phyloP scores from a whole-genome alignment of 2,797 vertebrate genomes.

The Acanthopagrus latus region DNA sequence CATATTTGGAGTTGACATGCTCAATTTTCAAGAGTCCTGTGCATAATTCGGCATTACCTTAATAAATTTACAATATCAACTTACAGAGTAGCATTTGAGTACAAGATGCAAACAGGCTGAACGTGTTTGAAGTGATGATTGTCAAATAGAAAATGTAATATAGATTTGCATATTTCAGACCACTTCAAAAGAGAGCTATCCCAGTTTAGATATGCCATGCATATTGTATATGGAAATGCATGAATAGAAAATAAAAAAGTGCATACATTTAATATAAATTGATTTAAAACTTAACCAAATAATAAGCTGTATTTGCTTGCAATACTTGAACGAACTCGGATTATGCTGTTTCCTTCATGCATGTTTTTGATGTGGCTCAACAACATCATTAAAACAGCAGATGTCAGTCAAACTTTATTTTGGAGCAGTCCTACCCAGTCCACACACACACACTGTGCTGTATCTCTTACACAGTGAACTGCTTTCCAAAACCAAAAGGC shows the following conservation, averaged over 20 bases:
- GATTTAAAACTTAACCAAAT: too few species aligned
- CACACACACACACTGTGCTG: not conserved
- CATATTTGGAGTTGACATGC: not conserved
- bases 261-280: not conserved
- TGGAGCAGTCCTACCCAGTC: not conserved
- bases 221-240: not conserved
- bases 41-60: slow-evolving; percentile 23
- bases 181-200: not conserved
- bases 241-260: not conserved
- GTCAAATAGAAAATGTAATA: not conserved
- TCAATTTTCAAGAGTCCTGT: slow-evolving; percentile 1
- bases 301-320: not conserved
- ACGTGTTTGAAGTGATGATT: not conserved
- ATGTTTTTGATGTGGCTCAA: not conserved
- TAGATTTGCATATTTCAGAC: not conserved
- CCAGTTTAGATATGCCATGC: not conserved
- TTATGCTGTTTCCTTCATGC: not conserved
- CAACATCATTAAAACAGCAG: slow-evolving; percentile 48
- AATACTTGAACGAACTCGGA: not conserved
- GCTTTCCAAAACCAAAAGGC: not conserved
- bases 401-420: slow-evolving; percentile 53
- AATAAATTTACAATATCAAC: slow-evolving; percentile 25
- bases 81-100: slow-evolving; percentile 5
- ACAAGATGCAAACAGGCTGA: not conserved
- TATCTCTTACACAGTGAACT: not conserved